Percentiles rank a stretch among this genome's conserved stretches.
These are phyloP conservation scores for Maniola hyperantus DNA, from an alignment of 2,888 invertebrate genomes.

Conservation along the genomic window DNA sequence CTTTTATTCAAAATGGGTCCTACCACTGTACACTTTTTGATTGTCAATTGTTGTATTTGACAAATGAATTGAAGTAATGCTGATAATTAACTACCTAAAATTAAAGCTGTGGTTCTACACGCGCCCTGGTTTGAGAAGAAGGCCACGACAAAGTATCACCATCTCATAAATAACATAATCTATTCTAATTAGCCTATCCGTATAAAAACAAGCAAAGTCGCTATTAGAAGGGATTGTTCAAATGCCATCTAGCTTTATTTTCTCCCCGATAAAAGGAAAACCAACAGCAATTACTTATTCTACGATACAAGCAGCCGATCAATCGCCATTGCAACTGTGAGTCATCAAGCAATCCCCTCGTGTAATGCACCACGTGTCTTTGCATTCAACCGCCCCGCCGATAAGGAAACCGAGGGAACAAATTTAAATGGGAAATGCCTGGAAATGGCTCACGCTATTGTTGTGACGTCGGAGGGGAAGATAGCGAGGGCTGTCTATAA, in stretches of 20 bases:
- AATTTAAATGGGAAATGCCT: slow-evolving; percentile 78
- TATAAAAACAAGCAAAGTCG: background rate
- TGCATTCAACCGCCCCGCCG: slow-evolving; percentile 52
- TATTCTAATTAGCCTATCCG: background rate
- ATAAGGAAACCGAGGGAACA: slow-evolving; percentile 73
- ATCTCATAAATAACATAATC: no score
- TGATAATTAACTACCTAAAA: no score
- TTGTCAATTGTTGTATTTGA: no score
- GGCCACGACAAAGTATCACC: no score
- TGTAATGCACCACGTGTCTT: slow-evolving; percentile 48
- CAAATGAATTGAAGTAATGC: no score
- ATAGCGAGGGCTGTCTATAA: slow-evolving; percentile 58
- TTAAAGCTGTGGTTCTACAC: no score
- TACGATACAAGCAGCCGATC: slow-evolving; percentile 24
- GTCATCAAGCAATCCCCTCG: slow-evolving; percentile 49
- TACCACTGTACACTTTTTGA: no score
- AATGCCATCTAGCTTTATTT: slow-evolving; percentile 10
- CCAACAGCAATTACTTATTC: slow-evolving; percentile 17
- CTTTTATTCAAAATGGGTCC: no score
- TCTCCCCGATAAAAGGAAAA: slow-evolving; percentile 11
- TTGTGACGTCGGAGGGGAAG: slow-evolving; percentile 69
- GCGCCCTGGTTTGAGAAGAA: no score
- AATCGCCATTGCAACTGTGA: slow-evolving; percentile 44
- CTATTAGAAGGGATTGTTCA: slow-evolving; percentile 12
- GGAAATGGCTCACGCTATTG: slow-evolving; percentile 78